phyloP scores from a whole-genome alignment of 2,797 vertebrate genomes.

The Sternotherus odoratus region DNA sequence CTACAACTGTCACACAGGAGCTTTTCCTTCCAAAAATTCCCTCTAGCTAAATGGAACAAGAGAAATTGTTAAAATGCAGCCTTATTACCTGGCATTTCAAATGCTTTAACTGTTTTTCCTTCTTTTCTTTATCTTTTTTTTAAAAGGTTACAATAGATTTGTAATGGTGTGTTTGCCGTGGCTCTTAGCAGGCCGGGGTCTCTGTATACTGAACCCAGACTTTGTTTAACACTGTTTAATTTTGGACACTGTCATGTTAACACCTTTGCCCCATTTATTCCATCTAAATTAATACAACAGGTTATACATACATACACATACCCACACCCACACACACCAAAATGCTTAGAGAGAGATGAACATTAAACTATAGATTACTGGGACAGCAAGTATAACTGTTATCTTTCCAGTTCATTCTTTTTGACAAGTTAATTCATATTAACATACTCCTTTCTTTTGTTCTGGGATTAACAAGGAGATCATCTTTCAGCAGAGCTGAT shows the following conservation, averaged over 20 bases:
- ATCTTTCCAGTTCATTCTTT: conserved; percentile 14
- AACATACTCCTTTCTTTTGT: conserved; percentile 20
- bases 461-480: conserved; percentile 50
- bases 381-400: background rate
- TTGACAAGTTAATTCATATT: conserved; percentile 47
- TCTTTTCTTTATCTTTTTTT: background rate
- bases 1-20: background rate
- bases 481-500: conserved; percentile 57
- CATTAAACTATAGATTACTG: conserved; percentile 30
- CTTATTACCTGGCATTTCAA: background rate
- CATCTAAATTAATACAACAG: background rate
- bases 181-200: background rate
- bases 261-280: background rate
- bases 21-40: background rate
- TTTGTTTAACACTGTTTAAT: background rate
- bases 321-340: too few relatives aligned
- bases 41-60: background rate
- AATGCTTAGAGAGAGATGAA: conserved; percentile 6
- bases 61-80: background rate
- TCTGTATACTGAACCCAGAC: background rate
- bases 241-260: background rate
- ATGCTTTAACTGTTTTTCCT: background rate
- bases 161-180: background rate
- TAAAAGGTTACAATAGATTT: background rate
- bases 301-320: background rate